Evolutionary conservation across 2,888 invertebrate species (phyloP), one percentile per base, ranked within the genome.

Genomic region (Gibbula magus): DNA sequence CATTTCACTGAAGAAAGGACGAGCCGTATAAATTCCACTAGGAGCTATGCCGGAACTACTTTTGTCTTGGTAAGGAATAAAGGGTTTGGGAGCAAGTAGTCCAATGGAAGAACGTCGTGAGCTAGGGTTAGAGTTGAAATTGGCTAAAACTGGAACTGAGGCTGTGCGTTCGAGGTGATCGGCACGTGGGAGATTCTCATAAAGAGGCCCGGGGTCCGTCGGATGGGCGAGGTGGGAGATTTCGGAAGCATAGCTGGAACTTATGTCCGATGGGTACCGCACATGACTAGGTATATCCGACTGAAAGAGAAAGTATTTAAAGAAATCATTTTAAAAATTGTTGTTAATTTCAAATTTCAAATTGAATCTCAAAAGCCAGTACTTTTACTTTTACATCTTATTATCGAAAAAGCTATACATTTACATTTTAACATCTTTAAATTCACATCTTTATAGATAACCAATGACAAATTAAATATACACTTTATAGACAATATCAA

Each of bases 51-150:
- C 32, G 45, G 45, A 25, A 0, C 80, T 66, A 35, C 39, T 74
- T 53, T 70, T 79, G 75, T 82, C 83, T 77, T 85, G 82, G 67
- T 85, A 88, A 7, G 86, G 88, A 22, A 85, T 85, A 77, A 89
- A 91, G 29, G 90, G 91, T 82, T 89, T 89, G 7, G 90, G 89
- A n/a, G 87, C 84, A 82, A 90, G 84, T 16, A 90, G 87, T 73
- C 84, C 86, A 22, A 86, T 81, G 54, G 89, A 89, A 2, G 88
- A 83, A 22, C 88, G 83, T 7, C 90, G 82, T 13, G 89, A 86
- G 0, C 83, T 80, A 22, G 84, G 81, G 7, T 82, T 83, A 2
- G 86, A 84, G 8, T 83, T 81, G 45, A 61, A 84, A 53, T 83
- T 82, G 45, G 82, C 79, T n/a, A 80, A 35, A 2, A 45, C 45